Evolutionary conservation across 2,113 vertebrate species (phyloP).

Genomic region (Aramus guarauna): DNA sequence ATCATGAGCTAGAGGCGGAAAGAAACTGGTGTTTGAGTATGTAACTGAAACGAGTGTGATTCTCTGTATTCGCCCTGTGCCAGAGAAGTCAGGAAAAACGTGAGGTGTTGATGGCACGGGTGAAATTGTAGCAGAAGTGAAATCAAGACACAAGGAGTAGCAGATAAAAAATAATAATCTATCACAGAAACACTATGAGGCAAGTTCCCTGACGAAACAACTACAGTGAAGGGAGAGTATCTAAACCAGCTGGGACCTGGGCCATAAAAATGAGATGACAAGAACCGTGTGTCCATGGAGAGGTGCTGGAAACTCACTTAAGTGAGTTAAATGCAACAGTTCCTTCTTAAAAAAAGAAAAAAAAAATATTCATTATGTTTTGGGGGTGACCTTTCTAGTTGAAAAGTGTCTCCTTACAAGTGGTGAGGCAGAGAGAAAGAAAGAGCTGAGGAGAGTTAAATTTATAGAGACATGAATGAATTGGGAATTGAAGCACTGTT

Average conservation of each 20-base stretch:
- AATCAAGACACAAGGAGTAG: background rate
- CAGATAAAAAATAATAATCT: constrained; percentile 15
- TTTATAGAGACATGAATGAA: constrained; percentile 3
- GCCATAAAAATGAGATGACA: background rate
- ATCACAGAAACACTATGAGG: background rate
- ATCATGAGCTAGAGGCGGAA: background rate
- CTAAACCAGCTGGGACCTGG: background rate
- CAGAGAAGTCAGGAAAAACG: background rate
- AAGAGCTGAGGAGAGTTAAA: constrained; percentile 1
- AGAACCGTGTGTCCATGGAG: background rate
- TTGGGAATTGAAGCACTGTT: constrained; percentile 13
- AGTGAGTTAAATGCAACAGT: background rate
- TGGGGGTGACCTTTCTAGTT: background rate
- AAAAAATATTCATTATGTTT: background rate
- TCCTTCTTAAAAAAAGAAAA: background rate
- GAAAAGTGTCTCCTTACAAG: background rate
- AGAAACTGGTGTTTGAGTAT: background rate
- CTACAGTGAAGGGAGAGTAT: background rate
- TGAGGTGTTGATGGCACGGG: background rate
- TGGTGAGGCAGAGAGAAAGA: background rate
- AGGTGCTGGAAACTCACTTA: constrained; percentile 22
- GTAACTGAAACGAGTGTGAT: background rate
- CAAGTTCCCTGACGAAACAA: background rate
- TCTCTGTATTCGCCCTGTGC: background rate
- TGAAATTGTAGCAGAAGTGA: background rate